Evolutionary conservation across 2,797 vertebrate species (phyloP).

Genomic region (Crenichthys baileyi): DNA sequence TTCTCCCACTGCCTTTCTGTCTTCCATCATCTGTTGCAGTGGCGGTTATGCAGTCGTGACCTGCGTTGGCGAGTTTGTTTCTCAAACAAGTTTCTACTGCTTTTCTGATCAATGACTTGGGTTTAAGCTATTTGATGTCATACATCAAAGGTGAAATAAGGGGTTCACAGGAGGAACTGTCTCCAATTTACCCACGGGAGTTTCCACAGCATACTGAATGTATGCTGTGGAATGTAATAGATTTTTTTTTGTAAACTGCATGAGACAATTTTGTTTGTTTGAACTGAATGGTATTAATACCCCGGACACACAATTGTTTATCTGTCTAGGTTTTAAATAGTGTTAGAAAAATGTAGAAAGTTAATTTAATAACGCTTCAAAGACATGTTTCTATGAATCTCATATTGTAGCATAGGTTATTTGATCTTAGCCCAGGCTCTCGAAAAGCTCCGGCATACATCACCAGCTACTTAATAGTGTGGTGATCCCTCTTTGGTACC

Average conservation of each 20-base stretch:
- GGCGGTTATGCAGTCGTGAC: constrained; percentile 53
- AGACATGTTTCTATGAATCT: not conserved
- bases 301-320: not conserved
- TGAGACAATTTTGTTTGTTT: not conserved
- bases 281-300: not conserved
- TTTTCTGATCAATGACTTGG: constrained; percentile 51
- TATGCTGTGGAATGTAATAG: constrained; percentile 5
- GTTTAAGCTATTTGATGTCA: constrained; percentile 35
- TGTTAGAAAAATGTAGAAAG: not conserved
- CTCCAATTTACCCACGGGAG: constrained; percentile 35
- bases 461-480: too few species aligned
- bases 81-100: constrained; percentile 44
- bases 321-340: not conserved
- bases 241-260: not conserved
- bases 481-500: not conserved
- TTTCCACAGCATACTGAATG: constrained; percentile 35
- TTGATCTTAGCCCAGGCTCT: not conserved
- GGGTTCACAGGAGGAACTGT: constrained; percentile 17
- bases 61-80: constrained; percentile 30
- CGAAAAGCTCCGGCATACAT: too few species aligned
- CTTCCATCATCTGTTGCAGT: constrained; percentile 34
- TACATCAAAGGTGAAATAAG: constrained; percentile 43
- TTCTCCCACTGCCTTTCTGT: constrained; percentile 20
- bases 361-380: not conserved
- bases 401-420: not conserved